Evolutionary conservation across 2,113 vertebrate genomes (phyloP).

Genomic region (Perognathus longimembris): DNA sequence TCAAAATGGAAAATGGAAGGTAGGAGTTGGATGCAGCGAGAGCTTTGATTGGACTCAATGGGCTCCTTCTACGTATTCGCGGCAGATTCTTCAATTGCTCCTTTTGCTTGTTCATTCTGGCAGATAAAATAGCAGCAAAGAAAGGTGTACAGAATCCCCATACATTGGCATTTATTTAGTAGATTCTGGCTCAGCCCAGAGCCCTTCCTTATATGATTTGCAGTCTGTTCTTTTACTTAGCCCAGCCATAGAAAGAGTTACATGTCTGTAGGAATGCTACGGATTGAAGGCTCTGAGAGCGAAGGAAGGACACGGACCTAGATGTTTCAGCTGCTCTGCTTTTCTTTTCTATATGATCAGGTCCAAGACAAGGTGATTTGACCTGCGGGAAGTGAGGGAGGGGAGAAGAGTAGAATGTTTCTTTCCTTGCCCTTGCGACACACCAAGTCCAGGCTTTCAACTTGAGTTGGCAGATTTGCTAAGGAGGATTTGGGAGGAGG

Average conservation of each 20-base stretch:
- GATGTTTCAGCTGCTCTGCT: not conserved
- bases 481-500: not conserved
- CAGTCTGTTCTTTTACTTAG: conserved; percentile 45
- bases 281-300: not conserved
- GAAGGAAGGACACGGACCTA: not conserved
- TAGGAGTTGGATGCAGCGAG: not conserved
- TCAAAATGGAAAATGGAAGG: conserved; percentile 47
- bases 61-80: not conserved
- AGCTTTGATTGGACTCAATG: not conserved
- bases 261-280: not conserved
- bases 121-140: not conserved
- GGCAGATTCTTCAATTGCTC: not conserved
- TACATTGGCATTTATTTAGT: conserved; percentile 34
- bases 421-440: conserved; percentile 44
- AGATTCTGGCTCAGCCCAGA: conserved; percentile 3
- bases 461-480: conserved; percentile 41
- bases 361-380: conserved; percentile 14
- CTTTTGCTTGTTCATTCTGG: conserved; percentile 23
- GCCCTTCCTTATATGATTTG: not conserved
- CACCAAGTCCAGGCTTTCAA: conserved; percentile 25
- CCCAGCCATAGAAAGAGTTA: not conserved
- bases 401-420: not conserved
- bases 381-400: not conserved
- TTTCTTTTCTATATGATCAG: not conserved
- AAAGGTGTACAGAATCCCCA: not conserved